Evolutionary conservation across 2,888 invertebrate species (phyloP), one percentile per base, ranked within the genome.

Genomic region (Microdon myrmicae): DNA sequence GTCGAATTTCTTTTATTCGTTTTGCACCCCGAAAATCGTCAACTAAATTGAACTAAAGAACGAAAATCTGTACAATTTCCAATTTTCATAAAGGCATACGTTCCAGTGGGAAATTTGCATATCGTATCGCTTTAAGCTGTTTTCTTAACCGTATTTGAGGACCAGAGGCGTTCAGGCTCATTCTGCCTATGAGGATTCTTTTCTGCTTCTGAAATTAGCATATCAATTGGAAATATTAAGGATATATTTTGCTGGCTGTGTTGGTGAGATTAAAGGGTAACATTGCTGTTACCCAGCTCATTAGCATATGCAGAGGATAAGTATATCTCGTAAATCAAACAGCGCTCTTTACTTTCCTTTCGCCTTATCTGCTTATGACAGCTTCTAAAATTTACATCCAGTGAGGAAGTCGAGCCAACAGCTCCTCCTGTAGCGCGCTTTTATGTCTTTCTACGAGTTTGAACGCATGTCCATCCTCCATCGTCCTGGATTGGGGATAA

Each of bases 231-330:
- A 35, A 56, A 37, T 49, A 61, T 45, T 56, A 64, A 51, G 51
- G 58, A 49, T 48, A 28, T 31, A 35, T 37, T 44, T 28, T 22
- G 17, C 10, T 32, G n/a, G 12, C 10, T 14, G 3, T 6, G 31
- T 16, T 26, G 29, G 31, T 32, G 45, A n/a, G n/a, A n/a, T 5
- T 32, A 13, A n/a, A 8, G 13, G 9, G 28, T 22, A 29, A 25
- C 31, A 32, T 38, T 26, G 31, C 43, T 25, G 13, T 28, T 32
- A 19, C 37, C 26, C 44, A 32, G n/a, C 45, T 56, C 58, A 64
- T 64, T 64, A 64, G 58, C 64, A 64, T 64, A 64, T 64, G 64
- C 58, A 58, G 58, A 64, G n/a, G n/a, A n/a, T n/a, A 64, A 58
- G 53, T 47, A 64, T n/a, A n/a, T 64, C 47, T 58, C 58, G 64